A percentile compares a stretch with the other conserved stretches of the same genome.
Conservation (phyloP, 2,797 vertebrate species). For the Setipinna tenuifilis region DNA sequence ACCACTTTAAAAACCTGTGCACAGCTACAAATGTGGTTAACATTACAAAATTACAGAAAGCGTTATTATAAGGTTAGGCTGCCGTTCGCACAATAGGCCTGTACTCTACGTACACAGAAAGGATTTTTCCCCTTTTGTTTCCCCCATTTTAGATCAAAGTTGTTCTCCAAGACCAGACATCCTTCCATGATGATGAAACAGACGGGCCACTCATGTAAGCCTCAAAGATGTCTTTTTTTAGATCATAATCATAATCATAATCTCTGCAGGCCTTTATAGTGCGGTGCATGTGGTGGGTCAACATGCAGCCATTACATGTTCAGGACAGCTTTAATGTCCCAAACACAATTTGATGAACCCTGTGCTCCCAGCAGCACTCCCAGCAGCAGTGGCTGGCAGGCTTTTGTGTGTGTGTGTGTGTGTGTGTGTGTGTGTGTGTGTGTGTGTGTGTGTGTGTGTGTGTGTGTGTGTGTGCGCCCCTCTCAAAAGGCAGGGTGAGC, state of each 20-base stretch:
- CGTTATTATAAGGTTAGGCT: neutral
- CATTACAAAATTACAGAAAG: neutral
- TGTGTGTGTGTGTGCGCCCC: conserved; percentile 46
- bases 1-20: neutral
- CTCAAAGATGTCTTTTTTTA: neutral
- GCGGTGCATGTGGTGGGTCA: neutral
- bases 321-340: conserved; percentile 13
- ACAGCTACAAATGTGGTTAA: neutral
- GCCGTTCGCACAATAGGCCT: neutral
- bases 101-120: neutral
- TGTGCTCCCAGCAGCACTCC: neutral
- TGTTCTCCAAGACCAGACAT: neutral
- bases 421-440: no score
- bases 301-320: neutral
- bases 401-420: no score
- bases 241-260: neutral
- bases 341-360: conserved; percentile 5
- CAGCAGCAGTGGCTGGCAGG: neutral
- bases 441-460: no score
- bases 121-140: no score
- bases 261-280: neutral
- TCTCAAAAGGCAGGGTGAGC: conserved; percentile 59
- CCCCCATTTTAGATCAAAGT: neutral
- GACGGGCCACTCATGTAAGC: neutral
- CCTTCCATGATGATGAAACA: neutral